Conservation (phyloP, 2,888 invertebrate genomes). For the Lasius fuliginosus region DNA sequence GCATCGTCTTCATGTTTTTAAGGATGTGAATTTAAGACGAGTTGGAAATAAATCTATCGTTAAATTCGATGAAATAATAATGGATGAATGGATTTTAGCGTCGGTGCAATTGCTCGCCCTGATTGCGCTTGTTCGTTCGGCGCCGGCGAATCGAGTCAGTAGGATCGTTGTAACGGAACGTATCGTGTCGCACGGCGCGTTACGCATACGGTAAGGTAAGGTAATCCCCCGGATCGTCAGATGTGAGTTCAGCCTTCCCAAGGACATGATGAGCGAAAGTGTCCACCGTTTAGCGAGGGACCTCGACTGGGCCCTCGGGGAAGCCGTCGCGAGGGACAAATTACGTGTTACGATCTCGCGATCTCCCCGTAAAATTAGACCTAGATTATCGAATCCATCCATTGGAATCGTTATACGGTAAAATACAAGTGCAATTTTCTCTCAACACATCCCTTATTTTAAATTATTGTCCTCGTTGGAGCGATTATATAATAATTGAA, state of each 20-base stretch:
- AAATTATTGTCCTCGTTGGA: not conserved
- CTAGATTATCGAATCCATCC: not conserved
- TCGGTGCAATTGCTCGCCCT: conserved; percentile 27
- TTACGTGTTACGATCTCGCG: not conserved
- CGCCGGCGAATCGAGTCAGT: conserved; percentile 73
- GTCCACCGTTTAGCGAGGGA: conserved; percentile 24
- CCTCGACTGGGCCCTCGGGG: not conserved
- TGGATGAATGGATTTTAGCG: not conserved
- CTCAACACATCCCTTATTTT: not conserved
- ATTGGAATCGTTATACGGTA: not conserved
- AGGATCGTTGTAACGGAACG: conserved; percentile 74
- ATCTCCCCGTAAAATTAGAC: not conserved
- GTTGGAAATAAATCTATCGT: not conserved
- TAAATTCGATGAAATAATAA: not conserved
- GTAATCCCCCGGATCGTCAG: conserved; percentile 66
- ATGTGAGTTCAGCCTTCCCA: conserved; percentile 58
- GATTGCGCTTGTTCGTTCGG: conserved; percentile 58
- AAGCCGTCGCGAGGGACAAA: not conserved
- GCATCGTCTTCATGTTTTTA: not conserved
- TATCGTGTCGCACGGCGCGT: conserved; percentile 66
- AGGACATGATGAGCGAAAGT: conserved; percentile 73
- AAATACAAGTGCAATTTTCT: not conserved
- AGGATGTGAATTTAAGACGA: not conserved
- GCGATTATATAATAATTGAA: not conserved
- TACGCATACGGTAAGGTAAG: conserved; percentile 73